These are phyloP conservation scores for Liopterus haemorrhoidalis DNA, from an alignment of 2,888 invertebrate genomes.

Conservation along the genomic window DNA sequence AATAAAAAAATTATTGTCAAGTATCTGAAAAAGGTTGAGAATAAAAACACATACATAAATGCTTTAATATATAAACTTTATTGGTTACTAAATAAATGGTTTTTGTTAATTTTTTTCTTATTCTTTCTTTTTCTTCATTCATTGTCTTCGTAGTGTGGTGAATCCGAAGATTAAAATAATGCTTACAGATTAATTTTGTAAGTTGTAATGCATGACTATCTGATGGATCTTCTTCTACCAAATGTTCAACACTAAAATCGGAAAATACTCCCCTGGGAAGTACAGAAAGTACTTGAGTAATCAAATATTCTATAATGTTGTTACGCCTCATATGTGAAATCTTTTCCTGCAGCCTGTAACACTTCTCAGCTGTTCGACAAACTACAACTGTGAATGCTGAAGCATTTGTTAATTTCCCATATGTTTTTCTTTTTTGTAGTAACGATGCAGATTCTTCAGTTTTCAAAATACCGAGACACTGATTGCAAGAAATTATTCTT, in stretches of 20 bases:
- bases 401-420: constrained; percentile 5
- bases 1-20: too few species aligned
- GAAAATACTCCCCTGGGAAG: background rate
- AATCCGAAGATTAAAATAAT: constrained; percentile 3
- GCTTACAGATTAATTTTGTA: background rate
- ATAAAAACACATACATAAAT: too few species aligned
- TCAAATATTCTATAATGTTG: background rate
- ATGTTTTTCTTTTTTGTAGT: constrained; percentile 6
- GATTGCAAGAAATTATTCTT: background rate
- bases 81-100: background rate
- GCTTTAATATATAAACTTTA: too few species aligned
- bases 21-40: too few species aligned
- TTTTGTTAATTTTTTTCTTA: constrained; percentile 3
- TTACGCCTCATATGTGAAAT: background rate
- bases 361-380: constrained; percentile 1
- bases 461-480: background rate
- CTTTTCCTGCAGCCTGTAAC: constrained; percentile 2
- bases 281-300: constrained; percentile 2
- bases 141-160: constrained; percentile 1
- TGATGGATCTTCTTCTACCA: background rate
- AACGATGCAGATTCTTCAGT: background rate
- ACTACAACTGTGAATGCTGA: background rate
- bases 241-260: constrained; percentile 1
- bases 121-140: constrained; percentile 2
- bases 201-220: constrained; percentile 1